These are phyloP conservation scores for Thymelicus sylvestris DNA, from an alignment of 2,888 invertebrate species.

Conservation along the genomic window DNA sequence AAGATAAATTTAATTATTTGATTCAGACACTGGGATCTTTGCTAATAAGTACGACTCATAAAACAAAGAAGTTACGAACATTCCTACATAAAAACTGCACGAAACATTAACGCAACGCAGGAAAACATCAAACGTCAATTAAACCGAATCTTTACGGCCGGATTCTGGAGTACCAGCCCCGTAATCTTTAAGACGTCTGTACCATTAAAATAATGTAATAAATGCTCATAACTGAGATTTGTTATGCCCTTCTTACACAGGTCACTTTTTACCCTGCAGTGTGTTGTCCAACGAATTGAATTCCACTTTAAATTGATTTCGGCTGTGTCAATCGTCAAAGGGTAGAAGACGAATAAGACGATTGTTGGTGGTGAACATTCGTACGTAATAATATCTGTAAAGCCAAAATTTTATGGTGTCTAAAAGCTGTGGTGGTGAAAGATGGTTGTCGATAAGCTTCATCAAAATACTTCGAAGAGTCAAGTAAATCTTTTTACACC, in stretches of 20 bases:
- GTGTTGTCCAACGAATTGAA: background rate
- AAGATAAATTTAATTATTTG: conserved; percentile 6
- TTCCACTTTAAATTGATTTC: too few species aligned
- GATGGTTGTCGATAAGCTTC: too few species aligned
- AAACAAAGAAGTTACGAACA: conserved; percentile 9
- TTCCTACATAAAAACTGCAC: conserved; percentile 28
- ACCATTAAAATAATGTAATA: conserved; percentile 33
- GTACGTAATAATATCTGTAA: too few species aligned
- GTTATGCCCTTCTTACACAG: conserved; percentile 31
- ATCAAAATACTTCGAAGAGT: too few species aligned
- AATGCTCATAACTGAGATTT: conserved; percentile 39
- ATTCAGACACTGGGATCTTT: background rate
- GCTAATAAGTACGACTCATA: conserved; percentile 1
- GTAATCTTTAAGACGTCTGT: conserved; percentile 32
- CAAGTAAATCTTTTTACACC: too few species aligned
- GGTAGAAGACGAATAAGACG: too few species aligned
- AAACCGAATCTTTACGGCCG: conserved; percentile 30
- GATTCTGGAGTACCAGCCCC: conserved; percentile 27
- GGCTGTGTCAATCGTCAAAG: too few species aligned
- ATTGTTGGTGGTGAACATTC: too few species aligned
- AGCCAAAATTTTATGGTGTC: too few species aligned
- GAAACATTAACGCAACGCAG: conserved; percentile 21
- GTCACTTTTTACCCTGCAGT: background rate
- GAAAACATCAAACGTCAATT: conserved; percentile 36
- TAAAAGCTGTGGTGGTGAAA: too few species aligned